Base-by-base conservation (phyloP, 1,140 invertebrate genomes). In the Hermatobates lingyangjiaoensis region DNA sequence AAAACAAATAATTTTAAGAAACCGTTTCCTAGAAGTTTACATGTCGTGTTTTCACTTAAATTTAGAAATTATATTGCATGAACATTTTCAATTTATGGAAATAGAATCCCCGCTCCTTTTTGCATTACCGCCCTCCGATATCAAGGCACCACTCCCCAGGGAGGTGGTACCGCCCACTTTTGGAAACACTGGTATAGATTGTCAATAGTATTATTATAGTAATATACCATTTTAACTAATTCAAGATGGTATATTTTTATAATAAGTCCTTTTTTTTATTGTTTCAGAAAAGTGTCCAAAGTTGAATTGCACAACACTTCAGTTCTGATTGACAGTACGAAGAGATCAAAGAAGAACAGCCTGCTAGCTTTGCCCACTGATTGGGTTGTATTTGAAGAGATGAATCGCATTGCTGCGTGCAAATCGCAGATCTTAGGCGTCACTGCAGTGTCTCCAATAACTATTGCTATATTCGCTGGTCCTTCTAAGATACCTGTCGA, bases 361-460 rank as follows among this genome's bases (percentile, higher is more conserved):
- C 21, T 42, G 21, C 5, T 5, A 27, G 62, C 66, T 39, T 64
- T 89, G 23, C 81, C 79, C 0, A 76, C 79, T 7, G 83, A 88
- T 60, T 93, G 87, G 84, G 66, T 91, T 20, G 70, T 89, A 27
- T 91, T 81, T 63, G 85, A 87, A 60, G 86, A 89, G 65, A 80
- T 89, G 66, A 79, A 74, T 15, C 72, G 78, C 27, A n/a, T n/a
- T n/a, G 69, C 71, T 7, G 77, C 74, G 15, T 67, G 69, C 45
- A 70, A 76, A 34, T 79, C 77, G 56, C 76, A 78, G 54, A 77
- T 84, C 1, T 73, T 76, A 50, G 81, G 79, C 54, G 81, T 80
- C 50, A 88, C 88, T 14, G 58, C 86, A 12, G 74, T 92, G 1
- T 81, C 82, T 46, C 77, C 87, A 0, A 63, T 90, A 12, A 80